These are phyloP conservation scores for Panonychus citri DNA, from an alignment of 1,140 invertebrate species.

Conservation along the genomic window DNA sequence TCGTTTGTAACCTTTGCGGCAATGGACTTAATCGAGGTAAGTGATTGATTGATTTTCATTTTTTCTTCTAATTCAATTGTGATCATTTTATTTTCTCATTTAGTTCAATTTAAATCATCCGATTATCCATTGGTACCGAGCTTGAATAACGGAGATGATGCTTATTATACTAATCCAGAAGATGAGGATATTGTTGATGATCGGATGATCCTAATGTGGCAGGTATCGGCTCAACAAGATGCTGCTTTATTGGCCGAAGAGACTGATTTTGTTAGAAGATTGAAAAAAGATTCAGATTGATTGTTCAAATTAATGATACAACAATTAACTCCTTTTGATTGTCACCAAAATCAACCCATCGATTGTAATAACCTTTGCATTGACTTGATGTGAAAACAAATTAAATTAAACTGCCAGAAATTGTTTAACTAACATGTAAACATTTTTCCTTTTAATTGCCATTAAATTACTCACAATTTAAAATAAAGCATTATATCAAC, in stretches of 20 bases:
- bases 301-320: too few relatives aligned
- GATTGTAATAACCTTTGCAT: too few relatives aligned
- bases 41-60: not conserved
- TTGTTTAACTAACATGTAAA: too few relatives aligned
- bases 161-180: not conserved
- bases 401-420: too few relatives aligned
- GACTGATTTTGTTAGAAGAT: conserved; percentile 7
- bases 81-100: not conserved
- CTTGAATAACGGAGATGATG: not conserved
- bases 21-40: conserved; percentile 1
- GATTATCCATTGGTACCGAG: not conserved
- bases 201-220: conserved; percentile 5
- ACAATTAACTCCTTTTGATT: too few relatives aligned
- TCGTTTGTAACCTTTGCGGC: conserved; percentile 8
- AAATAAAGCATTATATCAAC: too few relatives aligned
- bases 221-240: conserved; percentile 7
- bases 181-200: not conserved
- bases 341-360: too few relatives aligned
- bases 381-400: too few relatives aligned
- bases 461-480: too few relatives aligned
- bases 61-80: not conserved
- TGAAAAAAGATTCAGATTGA: not conserved
- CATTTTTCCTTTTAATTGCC: too few relatives aligned
- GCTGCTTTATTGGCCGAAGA: conserved; percentile 6
- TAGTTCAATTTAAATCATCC: not conserved